Evolutionary conservation across 2,888 invertebrate species (phyloP), one percentile per base, ranked within the genome.

Genomic region (Acrobasis repandana): DNA sequence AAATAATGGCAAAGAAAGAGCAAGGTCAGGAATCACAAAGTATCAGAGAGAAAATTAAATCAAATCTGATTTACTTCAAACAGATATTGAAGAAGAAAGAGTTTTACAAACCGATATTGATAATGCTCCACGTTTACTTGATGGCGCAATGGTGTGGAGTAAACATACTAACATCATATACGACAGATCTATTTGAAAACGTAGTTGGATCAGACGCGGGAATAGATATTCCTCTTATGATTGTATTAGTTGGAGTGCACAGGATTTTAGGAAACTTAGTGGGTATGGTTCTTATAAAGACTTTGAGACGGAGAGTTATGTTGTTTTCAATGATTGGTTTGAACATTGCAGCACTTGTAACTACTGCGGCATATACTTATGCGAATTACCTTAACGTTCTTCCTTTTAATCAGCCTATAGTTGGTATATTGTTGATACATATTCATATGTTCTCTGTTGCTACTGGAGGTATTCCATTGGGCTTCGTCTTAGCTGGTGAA

Each of bases 121-220:
- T 79, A 36, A 74, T 77, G 67, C 63, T 75, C n/a, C 77, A 76
- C 56, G 64, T 76, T 14, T 76, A 75, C 46, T 67, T 66, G 0
- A 60, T 77, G 33, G 62, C 65, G 0, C 65, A 77, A 34, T 77
- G 76, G 68, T 67, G 73, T 9, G 79, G 79, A 0, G 70, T 73
- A 8, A 70, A 71, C n/a, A 70, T 74, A 10, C 49, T 78, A 46
- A 70, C 75, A 3, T 67, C 73, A 0, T 80, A 74, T 28, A 68
- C 70, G 0, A 64, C 65, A 0, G 67, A 71, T 51, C 63, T 76
- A 3, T 65, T 76, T 8, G 43, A 66, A 6, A 47, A 59, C 0
- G 61, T 77, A 5, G 62, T 73, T 6, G 72, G 73, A 1, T 47
- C 60, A 2, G 61, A 69, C 1, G 60, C 67, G 0, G 67, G 33